Percentiles rank a stretch among this genome's conserved stretches.
phyloP scores from a whole-genome alignment of 2,797 vertebrate species.

The Hapalemur alaotrensis region DNA sequence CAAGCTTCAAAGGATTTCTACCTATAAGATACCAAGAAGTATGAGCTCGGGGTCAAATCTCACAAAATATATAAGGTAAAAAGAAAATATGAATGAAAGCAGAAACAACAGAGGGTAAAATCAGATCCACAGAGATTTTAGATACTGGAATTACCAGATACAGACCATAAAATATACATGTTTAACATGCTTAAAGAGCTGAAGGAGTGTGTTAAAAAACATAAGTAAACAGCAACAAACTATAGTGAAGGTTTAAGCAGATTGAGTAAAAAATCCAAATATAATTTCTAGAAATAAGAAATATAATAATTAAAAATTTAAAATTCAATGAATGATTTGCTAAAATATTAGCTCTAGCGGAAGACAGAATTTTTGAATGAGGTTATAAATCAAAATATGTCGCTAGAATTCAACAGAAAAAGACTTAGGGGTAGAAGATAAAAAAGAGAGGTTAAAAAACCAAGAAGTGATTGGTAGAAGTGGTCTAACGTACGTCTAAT shows the following conservation, averaged over 20 bases:
- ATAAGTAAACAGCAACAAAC: neutral
- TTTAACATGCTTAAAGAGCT: neutral
- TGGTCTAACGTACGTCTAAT: neutral
- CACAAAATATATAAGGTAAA: neutral
- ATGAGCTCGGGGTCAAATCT: neutral
- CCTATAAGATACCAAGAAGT: neutral
- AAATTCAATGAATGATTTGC: neutral
- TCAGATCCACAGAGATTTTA: neutral
- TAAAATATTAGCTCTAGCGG: neutral
- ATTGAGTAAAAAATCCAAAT: neutral
- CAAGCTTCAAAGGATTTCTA: neutral
- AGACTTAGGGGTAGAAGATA: neutral
- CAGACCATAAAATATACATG: neutral
- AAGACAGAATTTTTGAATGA: neutral
- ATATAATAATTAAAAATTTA: neutral
- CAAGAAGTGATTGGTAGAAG: neutral
- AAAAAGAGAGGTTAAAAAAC: neutral
- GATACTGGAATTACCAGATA: neutral
- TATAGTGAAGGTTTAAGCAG: neutral
- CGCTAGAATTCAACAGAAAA: neutral
- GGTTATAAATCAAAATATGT: neutral
- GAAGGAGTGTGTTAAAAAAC: neutral
- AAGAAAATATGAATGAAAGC: neutral
- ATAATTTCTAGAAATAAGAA: slow-evolving; percentile 16
- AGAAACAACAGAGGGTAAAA: neutral